A percentile compares a stretch with the other conserved stretches of the same genome.
These are phyloP conservation scores for Sipha maydis DNA, from an alignment of 2,888 invertebrate species.

Conservation along the genomic window DNA sequence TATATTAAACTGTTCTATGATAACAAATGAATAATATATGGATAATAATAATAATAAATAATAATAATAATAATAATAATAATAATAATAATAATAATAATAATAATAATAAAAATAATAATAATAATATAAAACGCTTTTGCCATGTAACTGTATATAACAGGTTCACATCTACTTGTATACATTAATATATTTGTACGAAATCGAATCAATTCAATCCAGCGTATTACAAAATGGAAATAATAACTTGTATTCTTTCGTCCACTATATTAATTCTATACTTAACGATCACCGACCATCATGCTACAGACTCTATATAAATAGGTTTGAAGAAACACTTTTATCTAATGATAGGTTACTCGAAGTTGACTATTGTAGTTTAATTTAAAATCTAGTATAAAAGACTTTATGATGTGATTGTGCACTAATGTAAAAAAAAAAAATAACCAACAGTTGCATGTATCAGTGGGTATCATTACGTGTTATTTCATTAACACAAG, in stretches of 20 bases:
- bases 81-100: too few relatives aligned
- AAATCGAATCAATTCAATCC: neutral
- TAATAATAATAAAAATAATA: neutral
- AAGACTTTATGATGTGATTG: neutral
- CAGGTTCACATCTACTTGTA: neutral
- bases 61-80: too few relatives aligned
- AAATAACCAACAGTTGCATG: neutral
- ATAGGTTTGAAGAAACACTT: neutral
- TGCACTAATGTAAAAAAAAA: neutral
- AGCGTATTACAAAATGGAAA: neutral
- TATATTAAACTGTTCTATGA: neutral
- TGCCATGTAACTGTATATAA: neutral
- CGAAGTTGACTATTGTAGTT: neutral
- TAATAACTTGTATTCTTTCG: neutral
- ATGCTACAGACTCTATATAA: neutral
- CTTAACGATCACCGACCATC: neutral
- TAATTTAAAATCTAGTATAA: neutral
- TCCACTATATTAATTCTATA: neutral
- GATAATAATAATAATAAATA: neutral
- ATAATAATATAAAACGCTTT: too few relatives aligned
- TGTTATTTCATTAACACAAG: neutral
- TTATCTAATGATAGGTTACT: constrained; percentile 14
- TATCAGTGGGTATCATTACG: neutral
- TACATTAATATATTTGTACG: neutral
- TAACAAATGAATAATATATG: neutral